phyloP scores from a whole-genome alignment of 2,888 invertebrate species.

The Andrena chrysosceles region DNA sequence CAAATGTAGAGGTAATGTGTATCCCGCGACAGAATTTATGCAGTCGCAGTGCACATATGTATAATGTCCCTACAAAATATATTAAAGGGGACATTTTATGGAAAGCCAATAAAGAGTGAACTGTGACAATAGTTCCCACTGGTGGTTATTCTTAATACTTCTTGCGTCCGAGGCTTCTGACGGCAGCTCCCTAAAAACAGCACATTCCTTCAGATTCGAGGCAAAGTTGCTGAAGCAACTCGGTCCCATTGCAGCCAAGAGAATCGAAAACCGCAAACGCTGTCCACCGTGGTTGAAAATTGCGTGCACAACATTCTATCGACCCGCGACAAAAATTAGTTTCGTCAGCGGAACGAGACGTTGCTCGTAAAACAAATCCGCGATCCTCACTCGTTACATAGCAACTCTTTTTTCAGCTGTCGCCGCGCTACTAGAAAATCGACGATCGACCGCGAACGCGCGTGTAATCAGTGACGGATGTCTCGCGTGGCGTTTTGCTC shows the following conservation, averaged over 20 bases:
- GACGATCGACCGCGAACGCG: constrained; percentile 62
- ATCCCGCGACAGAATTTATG: too few species aligned
- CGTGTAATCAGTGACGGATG: constrained; percentile 67
- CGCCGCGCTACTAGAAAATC: constrained; percentile 42
- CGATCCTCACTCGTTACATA: background rate
- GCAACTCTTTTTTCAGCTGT: constrained; percentile 14
- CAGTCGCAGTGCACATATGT: too few species aligned
- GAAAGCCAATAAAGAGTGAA: background rate
- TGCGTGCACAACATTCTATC: constrained; percentile 38
- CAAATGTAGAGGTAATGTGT: too few species aligned
- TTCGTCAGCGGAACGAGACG: constrained; percentile 22
- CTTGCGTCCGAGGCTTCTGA: background rate
- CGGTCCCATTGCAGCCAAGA: background rate
- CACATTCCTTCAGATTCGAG: background rate
- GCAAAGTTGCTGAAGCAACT: background rate
- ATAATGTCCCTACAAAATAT: too few species aligned
- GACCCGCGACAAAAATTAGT: constrained; percentile 32
- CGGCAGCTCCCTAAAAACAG: background rate
- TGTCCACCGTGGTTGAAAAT: constrained; percentile 26
- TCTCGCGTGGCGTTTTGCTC: constrained; percentile 51
- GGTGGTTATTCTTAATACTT: background rate
- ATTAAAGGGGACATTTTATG: too few species aligned
- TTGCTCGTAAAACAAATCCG: constrained; percentile 37
- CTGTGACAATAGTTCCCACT: background rate
- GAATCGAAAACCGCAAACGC: constrained; percentile 37